phyloP scores from a whole-genome alignment of 2,888 invertebrate species.

The Synergus laeviventris region DNA sequence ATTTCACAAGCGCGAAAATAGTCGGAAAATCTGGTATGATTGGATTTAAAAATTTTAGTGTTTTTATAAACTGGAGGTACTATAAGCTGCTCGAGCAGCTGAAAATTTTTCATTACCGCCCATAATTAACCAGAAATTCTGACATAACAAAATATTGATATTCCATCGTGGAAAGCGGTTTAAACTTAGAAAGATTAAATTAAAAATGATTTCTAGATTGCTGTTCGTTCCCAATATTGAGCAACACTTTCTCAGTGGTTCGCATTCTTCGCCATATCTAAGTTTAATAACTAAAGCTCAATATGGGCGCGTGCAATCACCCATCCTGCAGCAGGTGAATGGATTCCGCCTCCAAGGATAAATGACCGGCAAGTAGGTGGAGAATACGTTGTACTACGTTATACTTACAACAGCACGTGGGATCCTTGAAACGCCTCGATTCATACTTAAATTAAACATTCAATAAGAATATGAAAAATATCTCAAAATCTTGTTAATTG shows the following conservation, averaged over 20 bases:
- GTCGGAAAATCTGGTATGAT: too few relatives aligned
- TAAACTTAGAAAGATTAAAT: too few relatives aligned
- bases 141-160: too few relatives aligned
- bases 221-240: slow-evolving; percentile 1
- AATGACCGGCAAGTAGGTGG: slow-evolving; percentile 57
- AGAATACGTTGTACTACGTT: slow-evolving; percentile 45
- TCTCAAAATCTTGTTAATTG: not conserved
- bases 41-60: too few relatives aligned
- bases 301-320: slow-evolving; percentile 45
- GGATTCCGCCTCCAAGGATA: slow-evolving; percentile 61
- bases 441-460: slow-evolving; percentile 26
- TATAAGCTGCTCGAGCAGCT: too few relatives aligned
- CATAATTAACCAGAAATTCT: too few relatives aligned
- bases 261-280: too few relatives aligned
- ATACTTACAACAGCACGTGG: slow-evolving; percentile 48
- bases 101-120: too few relatives aligned
- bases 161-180: too few relatives aligned
- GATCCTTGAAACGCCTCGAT: slow-evolving; percentile 42
- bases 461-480: not conserved
- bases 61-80: too few relatives aligned
- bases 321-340: slow-evolving; percentile 58
- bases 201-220: not conserved
- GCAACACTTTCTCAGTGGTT: slow-evolving; percentile 15
- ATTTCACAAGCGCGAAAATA: too few relatives aligned
- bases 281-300: not conserved